Base-by-base conservation (phyloP, 2,888 invertebrate species). In the Melinaea marsaeus region DNA sequence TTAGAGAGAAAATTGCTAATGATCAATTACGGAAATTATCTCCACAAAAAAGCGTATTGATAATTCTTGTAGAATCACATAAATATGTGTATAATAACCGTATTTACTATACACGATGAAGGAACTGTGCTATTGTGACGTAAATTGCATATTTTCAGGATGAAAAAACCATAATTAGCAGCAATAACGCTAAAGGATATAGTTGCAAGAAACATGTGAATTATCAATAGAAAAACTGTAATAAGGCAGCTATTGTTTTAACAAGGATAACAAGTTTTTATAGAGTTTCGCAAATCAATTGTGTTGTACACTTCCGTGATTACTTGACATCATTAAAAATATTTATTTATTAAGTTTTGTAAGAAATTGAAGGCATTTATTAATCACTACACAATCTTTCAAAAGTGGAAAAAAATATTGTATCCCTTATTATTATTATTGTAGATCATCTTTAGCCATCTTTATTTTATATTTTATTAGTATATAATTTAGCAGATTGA, bases 181-280 rank as follows among this genome's bases (percentile, higher is more conserved):
- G 62, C 62, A 70, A 72, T 73, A 78, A 74, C 67, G 76, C 77
- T 51, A 84, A 80, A 85, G 85, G 85, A 87, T 70, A 69, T 65
- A 66, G 65, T 62, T 84, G 76, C 75, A 72, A 68, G 71, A 69
- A 74, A 71, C 78, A 84, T 84, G 84, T 87, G 86, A 86, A 85
- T 84, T 83, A 87, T 83, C 78, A 78, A 71, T 69, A 79, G 74
- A 81, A 84, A 81, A 87, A 86, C 79, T 78, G 71, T 84, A 85
- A 86, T 88, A 72, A 69, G 72, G 73, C 65, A 68, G 68, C 84
- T 76, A 88, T 89, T 90, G 88, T 89, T 77, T 76, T 68, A 79
- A 81, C 84, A 87, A 89, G 88, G 90, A 88, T 83, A 83, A 79
- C 85, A 63, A 59, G 80, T 88, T 86, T 85, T 84, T 86, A 80